Conservation (phyloP, 2,888 invertebrate genomes). For the Atrina japonica region DNA sequence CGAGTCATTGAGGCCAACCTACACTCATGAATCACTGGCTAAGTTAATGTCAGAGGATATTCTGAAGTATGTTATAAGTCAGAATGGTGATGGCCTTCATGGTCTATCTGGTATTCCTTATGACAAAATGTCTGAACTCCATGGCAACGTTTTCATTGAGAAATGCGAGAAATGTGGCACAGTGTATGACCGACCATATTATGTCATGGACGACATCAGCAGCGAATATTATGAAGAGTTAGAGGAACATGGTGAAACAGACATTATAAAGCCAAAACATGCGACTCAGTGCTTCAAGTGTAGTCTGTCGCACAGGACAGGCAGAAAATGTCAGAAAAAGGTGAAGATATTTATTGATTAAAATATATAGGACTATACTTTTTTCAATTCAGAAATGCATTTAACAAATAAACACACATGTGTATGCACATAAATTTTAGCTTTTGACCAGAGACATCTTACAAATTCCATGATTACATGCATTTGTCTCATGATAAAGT, state of each 20-base stretch:
- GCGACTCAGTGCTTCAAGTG: conserved; percentile 67
- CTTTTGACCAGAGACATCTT: too few species aligned
- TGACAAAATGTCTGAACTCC: conserved; percentile 70
- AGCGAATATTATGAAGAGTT: conserved; percentile 74
- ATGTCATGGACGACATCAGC: conserved; percentile 69
- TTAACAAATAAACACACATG: too few species aligned
- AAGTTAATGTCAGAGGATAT: conserved; percentile 61
- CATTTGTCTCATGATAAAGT: too few species aligned
- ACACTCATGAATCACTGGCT: conserved; percentile 72
- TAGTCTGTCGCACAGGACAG: conserved; percentile 72
- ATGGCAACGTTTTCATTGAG: conserved; percentile 76
- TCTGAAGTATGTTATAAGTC: conserved; percentile 71
- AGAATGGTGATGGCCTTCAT: conserved; percentile 77
- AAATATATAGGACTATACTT: not conserved
- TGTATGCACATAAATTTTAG: too few species aligned
- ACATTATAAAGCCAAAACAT: conserved; percentile 63
- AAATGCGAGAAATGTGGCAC: conserved; percentile 68
- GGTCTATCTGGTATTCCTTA: conserved; percentile 64
- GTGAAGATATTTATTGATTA: conserved; percentile 41
- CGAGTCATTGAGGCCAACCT: conserved; percentile 72
- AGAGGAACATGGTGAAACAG: conserved; percentile 65
- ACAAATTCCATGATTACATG: too few species aligned
- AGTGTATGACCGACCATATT: conserved; percentile 62
- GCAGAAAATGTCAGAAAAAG: conserved; percentile 69
- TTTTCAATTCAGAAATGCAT: too few species aligned